phyloP scores from a whole-genome alignment of 1,140 invertebrate species.

The Berghia stephanieae region DNA sequence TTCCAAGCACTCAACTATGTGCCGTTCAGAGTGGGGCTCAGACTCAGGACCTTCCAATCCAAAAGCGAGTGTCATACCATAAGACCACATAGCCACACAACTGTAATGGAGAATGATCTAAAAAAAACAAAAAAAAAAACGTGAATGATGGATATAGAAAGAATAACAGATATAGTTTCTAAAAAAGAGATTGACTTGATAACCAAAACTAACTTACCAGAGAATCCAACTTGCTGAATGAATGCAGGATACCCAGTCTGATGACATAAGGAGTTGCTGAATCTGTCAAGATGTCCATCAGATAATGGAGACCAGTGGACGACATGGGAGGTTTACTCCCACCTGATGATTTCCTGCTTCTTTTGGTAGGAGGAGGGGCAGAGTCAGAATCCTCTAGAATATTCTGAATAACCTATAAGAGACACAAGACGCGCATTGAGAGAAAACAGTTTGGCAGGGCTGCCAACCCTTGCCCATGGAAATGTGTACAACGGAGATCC shows the following conservation, averaged over 20 bases:
- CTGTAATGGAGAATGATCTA: too few relatives aligned
- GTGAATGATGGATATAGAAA: not conserved
- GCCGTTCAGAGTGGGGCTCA: too few relatives aligned
- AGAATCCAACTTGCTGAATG: not conserved
- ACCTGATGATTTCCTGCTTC: not conserved
- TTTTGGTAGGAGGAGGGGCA: not conserved
- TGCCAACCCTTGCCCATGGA: too few relatives aligned
- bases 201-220: constrained; percentile 14
- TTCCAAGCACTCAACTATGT: too few relatives aligned
- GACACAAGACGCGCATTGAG: too few relatives aligned
- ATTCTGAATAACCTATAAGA: constrained; percentile 15
- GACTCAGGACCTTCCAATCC: too few relatives aligned
- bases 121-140: too few relatives aligned
- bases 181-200: not conserved
- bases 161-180: not conserved
- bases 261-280: not conserved
- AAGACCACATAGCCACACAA: too few relatives aligned
- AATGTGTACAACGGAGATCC: too few relatives aligned
- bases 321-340: constrained; percentile 9
- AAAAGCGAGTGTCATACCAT: too few relatives aligned
- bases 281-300: not conserved
- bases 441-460: too few relatives aligned
- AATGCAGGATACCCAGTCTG: constrained; percentile 18
- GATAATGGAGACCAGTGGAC: not conserved
- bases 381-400: constrained; percentile 2